These are phyloP conservation scores for Operophtera brumata DNA, from an alignment of 2,888 invertebrate genomes.

Conservation along the genomic window DNA sequence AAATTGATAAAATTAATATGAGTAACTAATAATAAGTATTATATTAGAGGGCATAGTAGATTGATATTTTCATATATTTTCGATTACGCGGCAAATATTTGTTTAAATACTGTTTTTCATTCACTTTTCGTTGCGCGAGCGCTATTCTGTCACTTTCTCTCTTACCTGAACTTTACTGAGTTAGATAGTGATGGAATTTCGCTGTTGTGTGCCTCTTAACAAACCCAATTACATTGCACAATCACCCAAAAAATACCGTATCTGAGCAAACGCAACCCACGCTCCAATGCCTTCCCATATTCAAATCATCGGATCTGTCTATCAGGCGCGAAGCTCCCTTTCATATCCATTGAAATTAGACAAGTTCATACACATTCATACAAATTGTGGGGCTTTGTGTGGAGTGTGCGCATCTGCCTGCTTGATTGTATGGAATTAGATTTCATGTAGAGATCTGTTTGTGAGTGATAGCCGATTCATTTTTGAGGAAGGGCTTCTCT, in stretches of 20 bases:
- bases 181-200: too few species aligned
- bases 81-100: too few species aligned
- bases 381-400: conserved; percentile 47
- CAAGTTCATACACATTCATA: conserved; percentile 17
- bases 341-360: conserved; percentile 11
- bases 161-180: too few species aligned
- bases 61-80: too few species aligned
- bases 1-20: too few species aligned
- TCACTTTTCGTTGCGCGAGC: too few species aligned
- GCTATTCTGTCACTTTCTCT: too few species aligned
- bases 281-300: conserved; percentile 71
- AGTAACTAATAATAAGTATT: too few species aligned
- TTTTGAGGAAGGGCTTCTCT: neutral
- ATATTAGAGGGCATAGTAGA: too few species aligned
- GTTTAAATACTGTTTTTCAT: too few species aligned
- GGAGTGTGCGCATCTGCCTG: conserved; percentile 68
- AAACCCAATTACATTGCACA: conserved; percentile 1
- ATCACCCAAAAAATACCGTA: conserved; percentile 11
- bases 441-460: conserved; percentile 54
- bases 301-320: conserved; percentile 77
- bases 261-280: conserved; percentile 46
- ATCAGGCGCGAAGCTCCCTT: conserved; percentile 58
- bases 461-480: conserved; percentile 36
- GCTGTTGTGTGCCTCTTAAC: too few species aligned
- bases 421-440: conserved; percentile 66